These are phyloP conservation scores for Siniperca knerii DNA, from an alignment of 2,113 vertebrate genomes.

Conservation along the genomic window DNA sequence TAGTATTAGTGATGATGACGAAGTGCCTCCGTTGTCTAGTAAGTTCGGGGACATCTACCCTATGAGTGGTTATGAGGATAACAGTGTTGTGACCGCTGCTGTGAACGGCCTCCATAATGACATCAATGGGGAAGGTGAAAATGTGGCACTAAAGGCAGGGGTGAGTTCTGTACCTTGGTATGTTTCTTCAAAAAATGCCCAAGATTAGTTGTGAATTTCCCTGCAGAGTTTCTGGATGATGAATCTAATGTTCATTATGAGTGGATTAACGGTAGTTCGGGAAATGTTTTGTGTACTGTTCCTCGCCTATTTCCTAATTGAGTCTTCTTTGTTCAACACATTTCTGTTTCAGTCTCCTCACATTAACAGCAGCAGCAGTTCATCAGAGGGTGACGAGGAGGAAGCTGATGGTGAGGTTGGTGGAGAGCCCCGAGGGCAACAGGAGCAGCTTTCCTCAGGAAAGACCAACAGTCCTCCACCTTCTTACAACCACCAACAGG, in stretches of 20 bases:
- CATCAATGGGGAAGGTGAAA: slow-evolving; percentile 89
- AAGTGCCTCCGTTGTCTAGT: slow-evolving; percentile 90
- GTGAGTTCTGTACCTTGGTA: slow-evolving; percentile 74
- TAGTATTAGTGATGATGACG: slow-evolving; percentile 90
- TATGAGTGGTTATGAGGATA: slow-evolving; percentile 89
- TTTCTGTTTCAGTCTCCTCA: slow-evolving; percentile 86
- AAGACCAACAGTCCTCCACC: slow-evolving; percentile 85
- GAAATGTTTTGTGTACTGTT: slow-evolving; percentile 14
- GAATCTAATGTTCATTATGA: slow-evolving; percentile 20
- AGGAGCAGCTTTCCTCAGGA: slow-evolving; percentile 82
- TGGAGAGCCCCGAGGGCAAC: slow-evolving; percentile 85
- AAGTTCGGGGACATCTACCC: slow-evolving; percentile 94
- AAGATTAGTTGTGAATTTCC: slow-evolving; percentile 48
- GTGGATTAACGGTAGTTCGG: slow-evolving; percentile 16
- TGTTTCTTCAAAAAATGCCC: background rate
- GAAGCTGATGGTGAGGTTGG: slow-evolving; percentile 88
- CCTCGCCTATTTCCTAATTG: slow-evolving; percentile 1
- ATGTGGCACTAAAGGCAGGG: slow-evolving; percentile 89
- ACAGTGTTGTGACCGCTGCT: slow-evolving; percentile 84
- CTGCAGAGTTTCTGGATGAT: slow-evolving; percentile 53
- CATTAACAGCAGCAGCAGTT: slow-evolving; percentile 94
- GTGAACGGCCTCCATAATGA: slow-evolving; percentile 92
- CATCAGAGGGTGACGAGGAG: slow-evolving; percentile 95
- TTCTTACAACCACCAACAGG: slow-evolving; percentile 80
- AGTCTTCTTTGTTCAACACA: slow-evolving; percentile 31